Evolutionary conservation across 2,113 vertebrate species (phyloP).

Genomic region (Nannospalax galili): DNA sequence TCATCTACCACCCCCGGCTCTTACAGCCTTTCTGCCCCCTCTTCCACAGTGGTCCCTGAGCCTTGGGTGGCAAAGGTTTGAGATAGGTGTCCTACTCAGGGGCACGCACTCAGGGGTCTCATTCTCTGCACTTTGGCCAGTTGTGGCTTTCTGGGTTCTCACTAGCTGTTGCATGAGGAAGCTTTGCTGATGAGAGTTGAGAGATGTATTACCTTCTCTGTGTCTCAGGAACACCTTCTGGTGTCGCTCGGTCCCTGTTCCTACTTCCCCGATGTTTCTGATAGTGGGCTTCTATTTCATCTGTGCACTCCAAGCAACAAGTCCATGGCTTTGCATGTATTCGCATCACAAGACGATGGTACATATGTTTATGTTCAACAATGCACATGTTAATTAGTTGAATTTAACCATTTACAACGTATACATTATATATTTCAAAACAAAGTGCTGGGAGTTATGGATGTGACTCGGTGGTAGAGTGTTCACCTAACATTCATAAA

Average conservation of each 20-base stretch:
- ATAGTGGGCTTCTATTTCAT: background rate
- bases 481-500: background rate
- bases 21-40: too few species aligned
- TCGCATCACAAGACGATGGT: background rate
- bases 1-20: too few species aligned
- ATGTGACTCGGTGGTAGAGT: background rate
- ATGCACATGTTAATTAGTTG: background rate
- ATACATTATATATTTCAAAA: background rate
- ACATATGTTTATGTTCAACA: background rate
- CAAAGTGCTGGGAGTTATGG: background rate
- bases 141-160: too few species aligned
- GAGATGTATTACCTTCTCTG: too few species aligned
- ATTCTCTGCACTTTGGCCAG: too few species aligned
- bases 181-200: too few species aligned
- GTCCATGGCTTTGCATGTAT: background rate
- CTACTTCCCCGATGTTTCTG: background rate
- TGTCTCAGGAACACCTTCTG: background rate
- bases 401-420: background rate
- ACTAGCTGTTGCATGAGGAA: too few species aligned
- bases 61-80: too few species aligned
- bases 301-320: background rate
- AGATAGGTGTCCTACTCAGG: too few species aligned
- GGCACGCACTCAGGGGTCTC: too few species aligned
- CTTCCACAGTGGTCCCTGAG: too few species aligned
- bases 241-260: fast-evolving